These are phyloP conservation scores for Callorhinus ursinus DNA, from an alignment of 2,113 vertebrate species.

Conservation along the genomic window DNA sequence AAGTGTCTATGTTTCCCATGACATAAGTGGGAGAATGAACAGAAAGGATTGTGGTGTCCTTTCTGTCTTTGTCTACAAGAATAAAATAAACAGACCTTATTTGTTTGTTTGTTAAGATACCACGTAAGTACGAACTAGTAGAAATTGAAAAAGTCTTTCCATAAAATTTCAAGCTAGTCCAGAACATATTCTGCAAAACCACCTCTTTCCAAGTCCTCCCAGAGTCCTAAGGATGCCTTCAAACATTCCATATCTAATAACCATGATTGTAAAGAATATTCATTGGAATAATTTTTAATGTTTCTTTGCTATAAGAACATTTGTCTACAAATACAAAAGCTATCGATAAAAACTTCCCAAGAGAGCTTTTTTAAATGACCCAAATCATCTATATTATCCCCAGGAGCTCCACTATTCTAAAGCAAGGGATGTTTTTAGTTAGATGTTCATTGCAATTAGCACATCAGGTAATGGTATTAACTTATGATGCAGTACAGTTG, in stretches of 20 bases:
- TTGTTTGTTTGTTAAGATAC: background rate
- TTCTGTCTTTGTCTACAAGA: background rate
- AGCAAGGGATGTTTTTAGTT: background rate
- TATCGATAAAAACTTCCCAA: background rate
- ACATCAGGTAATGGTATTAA: background rate
- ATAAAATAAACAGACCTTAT: background rate
- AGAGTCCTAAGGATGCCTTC: background rate
- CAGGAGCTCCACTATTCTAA: background rate
- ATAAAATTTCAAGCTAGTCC: background rate
- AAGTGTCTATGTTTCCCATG: background rate
- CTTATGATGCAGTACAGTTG: background rate
- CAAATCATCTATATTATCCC: background rate
- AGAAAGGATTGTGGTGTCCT: background rate
- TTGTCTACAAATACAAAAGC: background rate
- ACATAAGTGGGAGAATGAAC: background rate
- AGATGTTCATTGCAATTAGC: background rate
- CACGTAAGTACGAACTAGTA: background rate
- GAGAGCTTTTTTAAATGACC: background rate
- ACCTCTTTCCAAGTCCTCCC: background rate
- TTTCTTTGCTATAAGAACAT: background rate
- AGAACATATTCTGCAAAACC: background rate
- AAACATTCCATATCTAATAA: background rate
- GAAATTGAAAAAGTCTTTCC: background rate
- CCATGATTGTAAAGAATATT: background rate
- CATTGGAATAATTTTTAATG: background rate